These are phyloP conservation scores for Hydropotes inermis DNA, from an alignment of 2,113 vertebrate genomes.

Conservation along the genomic window DNA sequence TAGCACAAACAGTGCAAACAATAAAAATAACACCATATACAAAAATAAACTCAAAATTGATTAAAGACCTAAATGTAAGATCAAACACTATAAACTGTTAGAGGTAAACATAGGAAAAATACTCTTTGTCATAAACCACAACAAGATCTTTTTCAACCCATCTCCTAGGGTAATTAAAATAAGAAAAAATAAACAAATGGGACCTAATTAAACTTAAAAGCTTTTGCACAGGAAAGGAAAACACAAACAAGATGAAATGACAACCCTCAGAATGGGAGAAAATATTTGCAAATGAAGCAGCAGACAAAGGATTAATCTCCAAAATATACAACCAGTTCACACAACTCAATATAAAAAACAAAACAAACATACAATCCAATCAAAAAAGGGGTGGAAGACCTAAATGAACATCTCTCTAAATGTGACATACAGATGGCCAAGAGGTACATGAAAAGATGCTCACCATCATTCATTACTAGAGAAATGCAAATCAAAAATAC, in stretches of 20 bases:
- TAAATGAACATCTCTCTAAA: not conserved
- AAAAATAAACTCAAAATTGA: not conserved
- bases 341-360: not conserved
- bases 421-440: not conserved
- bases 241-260: not conserved
- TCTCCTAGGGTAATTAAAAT: not conserved
- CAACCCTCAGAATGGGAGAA: not conserved
- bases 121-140: not conserved
- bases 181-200: not conserved
- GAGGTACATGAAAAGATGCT: not conserved
- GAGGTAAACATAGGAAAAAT: not conserved
- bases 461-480: not conserved
- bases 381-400: not conserved
- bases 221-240: not conserved
- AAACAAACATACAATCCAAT: not conserved
- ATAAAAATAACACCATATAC: not conserved
- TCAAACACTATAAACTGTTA: not conserved
- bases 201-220: not conserved
- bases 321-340: not conserved
- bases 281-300: not conserved
- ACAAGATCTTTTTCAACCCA: not conserved
- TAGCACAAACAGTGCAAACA: not conserved
- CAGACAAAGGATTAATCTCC: not conserved
- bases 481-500: not conserved
- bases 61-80: not conserved